Evolutionary conservation across 2,888 invertebrate species (phyloP), one percentile per base, ranked within the genome.

Genomic region (Pemphredon lugubris): DNA sequence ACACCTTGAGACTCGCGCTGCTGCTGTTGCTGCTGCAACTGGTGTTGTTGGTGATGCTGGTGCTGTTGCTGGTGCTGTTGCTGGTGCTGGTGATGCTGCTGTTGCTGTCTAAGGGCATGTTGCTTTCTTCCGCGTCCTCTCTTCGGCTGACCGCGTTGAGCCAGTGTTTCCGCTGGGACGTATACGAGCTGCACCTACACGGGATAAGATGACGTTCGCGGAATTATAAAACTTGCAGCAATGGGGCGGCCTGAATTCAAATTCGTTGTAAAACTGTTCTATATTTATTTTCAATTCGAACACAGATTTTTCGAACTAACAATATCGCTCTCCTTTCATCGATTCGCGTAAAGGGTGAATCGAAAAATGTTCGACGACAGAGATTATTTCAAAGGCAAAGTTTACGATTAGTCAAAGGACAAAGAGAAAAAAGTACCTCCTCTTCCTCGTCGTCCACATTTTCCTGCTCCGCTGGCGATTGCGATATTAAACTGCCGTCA

Each of bases 161-260:
- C 93, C 18, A 96, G 88, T 0, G 95, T 93, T 83, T 96, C 96
- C 20, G 96, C 92, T 3, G 96, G 96, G 0, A 96, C 96, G 84
- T 96, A 96, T 0, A 96, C 91, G 34, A 96, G 88, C 84, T 96
- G 96, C 0, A 96, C 94, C 89, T 94, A 63, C 9, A 61, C 65
- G 11, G 2, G 13, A 14, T 13, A 18, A 45, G 26, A 50, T 30
- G 11, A 30, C 34, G 11, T 34, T 11, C n/a, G 2, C 11, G n/a
- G n/a, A n/a, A n/a, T n/a, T n/a, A n/a, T n/a, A n/a, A n/a, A n/a
- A n/a, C n/a, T n/a, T n/a, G n/a, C n/a, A n/a, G n/a, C n/a, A n/a
- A n/a, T n/a, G n/a, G n/a, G n/a, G n/a, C n/a, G n/a, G n/a, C n/a
- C n/a, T n/a, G n/a, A n/a, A n/a, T n/a, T n/a, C n/a, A n/a, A n/a